These are phyloP conservation scores for Drosophila rhopaloa DNA, from an alignment of 1,140 invertebrate genomes.

Conservation along the genomic window DNA sequence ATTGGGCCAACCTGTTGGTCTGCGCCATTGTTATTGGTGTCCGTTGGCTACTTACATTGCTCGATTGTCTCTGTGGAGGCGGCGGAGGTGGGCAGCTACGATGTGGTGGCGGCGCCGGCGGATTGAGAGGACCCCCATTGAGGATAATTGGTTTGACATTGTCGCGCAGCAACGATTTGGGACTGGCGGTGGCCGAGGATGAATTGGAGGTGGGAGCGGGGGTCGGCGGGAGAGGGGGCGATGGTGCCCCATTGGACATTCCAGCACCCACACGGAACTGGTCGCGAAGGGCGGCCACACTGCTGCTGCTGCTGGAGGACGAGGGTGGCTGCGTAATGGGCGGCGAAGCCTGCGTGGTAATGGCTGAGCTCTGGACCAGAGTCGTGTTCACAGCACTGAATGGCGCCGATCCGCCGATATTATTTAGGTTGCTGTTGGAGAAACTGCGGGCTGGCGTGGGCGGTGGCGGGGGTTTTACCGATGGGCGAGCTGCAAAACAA, in stretches of 20 bases:
- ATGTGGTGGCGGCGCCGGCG: slow-evolving; percentile 80
- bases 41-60: slow-evolving; percentile 74
- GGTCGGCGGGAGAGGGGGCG: slow-evolving; percentile 57
- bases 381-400: slow-evolving; percentile 71
- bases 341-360: slow-evolving; percentile 54
- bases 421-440: slow-evolving; percentile 81
- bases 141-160: slow-evolving; percentile 74
- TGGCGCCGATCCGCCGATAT: slow-evolving; percentile 33
- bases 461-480: slow-evolving; percentile 81
- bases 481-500: slow-evolving; percentile 63
- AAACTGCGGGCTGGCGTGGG: slow-evolving; percentile 82
- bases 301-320: slow-evolving; percentile 69
- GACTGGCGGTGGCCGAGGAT: slow-evolving; percentile 46
- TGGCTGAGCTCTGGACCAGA: slow-evolving; percentile 57
- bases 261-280: slow-evolving; percentile 62
- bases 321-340: slow-evolving; percentile 65
- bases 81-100: slow-evolving; percentile 80
- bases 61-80: slow-evolving; percentile 78
- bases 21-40: slow-evolving; percentile 12
- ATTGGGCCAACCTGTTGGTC: slow-evolving; percentile 56
- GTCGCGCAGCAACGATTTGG: slow-evolving; percentile 64
- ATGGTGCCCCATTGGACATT: slow-evolving; percentile 45
- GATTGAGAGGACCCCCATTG: slow-evolving; percentile 76
- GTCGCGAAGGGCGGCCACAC: slow-evolving; percentile 74
- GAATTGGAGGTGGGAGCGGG: slow-evolving; percentile 22